These are phyloP conservation scores for Pardosa pseudoannulata DNA, from an alignment of 2,888 invertebrate species.

Conservation along the genomic window DNA sequence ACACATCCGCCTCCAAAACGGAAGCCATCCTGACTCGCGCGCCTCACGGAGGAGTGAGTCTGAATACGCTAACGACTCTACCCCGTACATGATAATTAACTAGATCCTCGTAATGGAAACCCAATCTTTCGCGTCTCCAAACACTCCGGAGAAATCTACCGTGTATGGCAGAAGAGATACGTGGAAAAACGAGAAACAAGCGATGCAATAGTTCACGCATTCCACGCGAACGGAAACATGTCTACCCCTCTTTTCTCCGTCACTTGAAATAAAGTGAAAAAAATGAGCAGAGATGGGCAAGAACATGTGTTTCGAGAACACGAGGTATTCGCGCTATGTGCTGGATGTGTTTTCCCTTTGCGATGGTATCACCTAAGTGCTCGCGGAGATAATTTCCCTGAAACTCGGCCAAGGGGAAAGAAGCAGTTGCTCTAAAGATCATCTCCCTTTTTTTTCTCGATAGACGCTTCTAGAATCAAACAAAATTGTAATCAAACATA, in stretches of 20 bases:
- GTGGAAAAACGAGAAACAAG: slow-evolving; percentile 43
- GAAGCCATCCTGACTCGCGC: no score
- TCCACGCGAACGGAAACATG: slow-evolving; percentile 23
- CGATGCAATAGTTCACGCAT: slow-evolving; percentile 64
- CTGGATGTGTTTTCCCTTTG: not conserved
- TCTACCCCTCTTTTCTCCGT: not conserved
- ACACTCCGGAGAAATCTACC: not conserved
- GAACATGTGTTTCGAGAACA: not conserved
- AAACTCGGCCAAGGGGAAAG: not conserved
- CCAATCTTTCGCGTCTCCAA: not conserved
- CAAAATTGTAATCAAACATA: no score
- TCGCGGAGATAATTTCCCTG: not conserved
- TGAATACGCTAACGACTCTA: not conserved
- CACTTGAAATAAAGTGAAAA: no score
- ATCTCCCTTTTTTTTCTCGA: no score
- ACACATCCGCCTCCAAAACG: no score
- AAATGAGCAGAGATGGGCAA: not conserved
- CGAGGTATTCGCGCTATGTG: not conserved
- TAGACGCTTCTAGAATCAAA: no score
- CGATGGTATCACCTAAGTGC: not conserved
- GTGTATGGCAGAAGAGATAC: not conserved
- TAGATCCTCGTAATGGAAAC: slow-evolving; percentile 1
- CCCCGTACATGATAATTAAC: slow-evolving; percentile 1
- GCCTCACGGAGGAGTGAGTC: no score
- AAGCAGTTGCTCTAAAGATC: no score